Conservation (phyloP, 1,140 invertebrate genomes). For the Delia radicum region DNA sequence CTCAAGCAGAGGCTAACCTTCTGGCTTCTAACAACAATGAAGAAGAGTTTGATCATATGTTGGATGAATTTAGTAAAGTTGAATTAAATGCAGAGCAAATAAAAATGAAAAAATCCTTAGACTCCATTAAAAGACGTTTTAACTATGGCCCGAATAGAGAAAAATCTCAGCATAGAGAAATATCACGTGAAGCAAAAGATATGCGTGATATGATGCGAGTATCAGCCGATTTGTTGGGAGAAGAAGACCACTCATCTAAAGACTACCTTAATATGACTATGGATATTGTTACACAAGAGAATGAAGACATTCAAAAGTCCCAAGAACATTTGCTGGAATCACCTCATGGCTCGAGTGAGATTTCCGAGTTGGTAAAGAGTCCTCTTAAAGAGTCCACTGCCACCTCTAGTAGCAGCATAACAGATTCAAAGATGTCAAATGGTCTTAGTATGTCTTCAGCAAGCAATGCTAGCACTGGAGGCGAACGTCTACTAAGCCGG, state of each 20-base stretch:
- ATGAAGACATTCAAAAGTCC: neutral
- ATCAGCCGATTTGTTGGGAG: constrained; percentile 22
- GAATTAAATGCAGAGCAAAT: constrained; percentile 41
- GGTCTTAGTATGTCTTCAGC: constrained; percentile 9
- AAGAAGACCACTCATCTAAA: constrained; percentile 17
- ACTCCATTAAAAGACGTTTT: constrained; percentile 49
- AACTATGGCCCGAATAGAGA: constrained; percentile 33
- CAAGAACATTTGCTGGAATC: constrained; percentile 1
- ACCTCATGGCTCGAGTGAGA: neutral
- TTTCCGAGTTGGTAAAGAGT: neutral
- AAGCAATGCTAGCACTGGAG: constrained; percentile 25
- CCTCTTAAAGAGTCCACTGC: constrained; percentile 4
- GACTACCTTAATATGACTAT: constrained; percentile 15
- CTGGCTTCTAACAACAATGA: constrained; percentile 46
- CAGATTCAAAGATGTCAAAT: constrained; percentile 7
- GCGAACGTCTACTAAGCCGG: constrained; percentile 47
- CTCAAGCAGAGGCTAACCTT: constrained; percentile 48
- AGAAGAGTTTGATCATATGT: constrained; percentile 52
- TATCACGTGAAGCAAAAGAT: constrained; percentile 21
- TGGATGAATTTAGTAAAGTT: constrained; percentile 43
- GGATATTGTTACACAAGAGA: neutral
- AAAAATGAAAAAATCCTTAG: constrained; percentile 51
- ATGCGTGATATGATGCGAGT: constrained; percentile 16
- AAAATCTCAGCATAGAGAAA: constrained; percentile 8
- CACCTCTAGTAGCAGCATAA: constrained; percentile 2